Base-by-base conservation (phyloP, 2,888 invertebrate genomes). In the Agrenia bidenticulata region DNA sequence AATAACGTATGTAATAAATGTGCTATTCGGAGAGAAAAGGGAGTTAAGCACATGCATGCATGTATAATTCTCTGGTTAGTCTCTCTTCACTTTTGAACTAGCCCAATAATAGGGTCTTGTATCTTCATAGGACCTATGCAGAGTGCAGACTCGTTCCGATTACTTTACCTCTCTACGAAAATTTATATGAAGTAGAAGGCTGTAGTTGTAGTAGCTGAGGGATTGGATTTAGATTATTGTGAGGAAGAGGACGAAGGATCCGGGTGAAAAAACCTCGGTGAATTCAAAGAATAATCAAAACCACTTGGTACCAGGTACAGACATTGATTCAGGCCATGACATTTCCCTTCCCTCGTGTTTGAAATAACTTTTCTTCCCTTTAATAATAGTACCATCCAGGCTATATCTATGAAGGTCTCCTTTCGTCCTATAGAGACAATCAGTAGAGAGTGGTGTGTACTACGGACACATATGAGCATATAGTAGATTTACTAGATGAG, bases 301-400 rank as follows among this genome's bases (percentile, higher is more conserved):
- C 56, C 4, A 4, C 23, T 37, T 32, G 26, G 68, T 65, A 53
- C 63, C 68, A 37, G 65, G 68, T 55, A 68, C 68, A 23, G 21
- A 13, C 56, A 68, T 68, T 54, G 68, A 68, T 68, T 65, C 54
- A 42, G 55, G 63, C 63, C 65, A 59, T 65, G 68, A 68, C 68
- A 68, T 68, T 68, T 68, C 57, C 42, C 56, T 55, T 55, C 32
- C 57, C 42, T 57, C 42, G 24, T 15, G 13, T 42, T 41, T 41
- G 23, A 55, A 55, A 37, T 55, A 37, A 55, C 55, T 55, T 61
- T 93, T 93, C 81, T 87, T 92, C 26, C 91, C 92, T 78, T 90
- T 90, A 45, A 45, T 45, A 45, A 45, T 45, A 45, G 5, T 45
- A 45, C 5, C 32, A 32, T 17, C 4, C 5, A 45, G 15, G 45